These are phyloP conservation scores for Synaphobranchus kaupii DNA, from an alignment of 2,797 vertebrate species.

Conservation along the genomic window DNA sequence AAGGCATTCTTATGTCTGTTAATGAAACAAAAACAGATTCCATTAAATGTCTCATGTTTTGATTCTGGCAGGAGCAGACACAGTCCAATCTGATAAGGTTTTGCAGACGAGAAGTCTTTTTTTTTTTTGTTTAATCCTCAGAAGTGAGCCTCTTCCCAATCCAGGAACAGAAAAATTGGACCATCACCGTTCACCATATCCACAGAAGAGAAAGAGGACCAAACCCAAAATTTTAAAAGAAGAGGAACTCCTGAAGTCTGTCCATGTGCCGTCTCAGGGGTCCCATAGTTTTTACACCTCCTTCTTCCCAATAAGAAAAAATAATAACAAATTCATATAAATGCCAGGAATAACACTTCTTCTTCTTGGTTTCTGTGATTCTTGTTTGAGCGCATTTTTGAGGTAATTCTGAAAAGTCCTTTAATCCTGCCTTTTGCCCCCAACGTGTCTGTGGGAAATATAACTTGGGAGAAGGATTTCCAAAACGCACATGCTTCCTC, in stretches of 20 bases:
- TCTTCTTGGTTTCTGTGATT: conserved; percentile 1
- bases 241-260: not conserved
- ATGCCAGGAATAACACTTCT: conserved; percentile 13
- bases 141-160: not conserved
- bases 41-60: not conserved
- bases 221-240: not conserved
- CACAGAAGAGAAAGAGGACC: not conserved
- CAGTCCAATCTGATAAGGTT: not conserved
- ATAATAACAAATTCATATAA: not conserved
- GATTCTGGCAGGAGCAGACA: not conserved
- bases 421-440: not conserved
- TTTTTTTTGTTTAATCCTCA: not conserved
- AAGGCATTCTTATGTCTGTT: not conserved
- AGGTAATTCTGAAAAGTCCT: conserved; percentile 5
- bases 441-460: not conserved
- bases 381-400: not conserved
- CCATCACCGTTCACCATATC: not conserved
- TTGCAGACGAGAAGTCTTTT: not conserved
- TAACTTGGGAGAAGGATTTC: not conserved
- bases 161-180: not conserved
- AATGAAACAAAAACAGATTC: not conserved
- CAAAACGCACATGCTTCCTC: not conserved
- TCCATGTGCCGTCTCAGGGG: not conserved
- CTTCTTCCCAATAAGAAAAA: not conserved
- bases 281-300: not conserved